These are phyloP conservation scores for Streptopelia turtur DNA, from an alignment of 2,797 vertebrate genomes.

Conservation along the genomic window DNA sequence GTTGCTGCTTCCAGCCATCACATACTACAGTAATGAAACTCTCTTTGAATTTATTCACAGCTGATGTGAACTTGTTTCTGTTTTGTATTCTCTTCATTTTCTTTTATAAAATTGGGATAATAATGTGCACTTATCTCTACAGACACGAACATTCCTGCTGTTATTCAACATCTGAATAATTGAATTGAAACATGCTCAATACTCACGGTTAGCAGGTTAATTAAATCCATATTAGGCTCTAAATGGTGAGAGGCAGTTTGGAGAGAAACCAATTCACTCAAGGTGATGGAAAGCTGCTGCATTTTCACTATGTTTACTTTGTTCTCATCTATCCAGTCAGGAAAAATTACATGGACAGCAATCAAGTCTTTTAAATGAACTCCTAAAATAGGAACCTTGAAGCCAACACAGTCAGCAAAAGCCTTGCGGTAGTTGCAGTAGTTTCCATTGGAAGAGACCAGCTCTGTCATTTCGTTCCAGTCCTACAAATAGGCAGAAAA, in stretches of 20 bases:
- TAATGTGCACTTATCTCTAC: not conserved
- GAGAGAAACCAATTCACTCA: conserved; percentile 92
- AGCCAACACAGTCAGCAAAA: conserved; percentile 90
- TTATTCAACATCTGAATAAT: not conserved
- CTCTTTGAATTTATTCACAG: not conserved
- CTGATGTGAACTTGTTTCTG: not conserved
- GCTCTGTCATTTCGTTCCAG: conserved; percentile 96
- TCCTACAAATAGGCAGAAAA: conserved; percentile 80
- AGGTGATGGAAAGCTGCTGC: conserved; percentile 95
- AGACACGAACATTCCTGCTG: not conserved
- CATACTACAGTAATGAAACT: not conserved
- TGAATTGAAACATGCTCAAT: not conserved
- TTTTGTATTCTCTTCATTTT: not conserved
- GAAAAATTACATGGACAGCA: conserved; percentile 93
- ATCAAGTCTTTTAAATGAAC: conserved; percentile 98
- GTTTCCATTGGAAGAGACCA: conserved; percentile 96
- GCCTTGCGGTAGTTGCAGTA: conserved; percentile 95
- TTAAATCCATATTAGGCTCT: conserved; percentile 97
- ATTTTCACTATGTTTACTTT: conserved; percentile 97
- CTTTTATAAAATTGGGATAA: not conserved
- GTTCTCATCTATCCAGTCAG: conserved; percentile 89
- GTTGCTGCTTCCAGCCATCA: not conserved
- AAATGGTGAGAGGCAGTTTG: conserved; percentile 89
- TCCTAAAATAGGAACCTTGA: conserved; percentile 96
- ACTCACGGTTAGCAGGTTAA: conserved; percentile 93